Evolutionary conservation across 2,888 invertebrate species (phyloP).

Genomic region (Ectobius pallidus): DNA sequence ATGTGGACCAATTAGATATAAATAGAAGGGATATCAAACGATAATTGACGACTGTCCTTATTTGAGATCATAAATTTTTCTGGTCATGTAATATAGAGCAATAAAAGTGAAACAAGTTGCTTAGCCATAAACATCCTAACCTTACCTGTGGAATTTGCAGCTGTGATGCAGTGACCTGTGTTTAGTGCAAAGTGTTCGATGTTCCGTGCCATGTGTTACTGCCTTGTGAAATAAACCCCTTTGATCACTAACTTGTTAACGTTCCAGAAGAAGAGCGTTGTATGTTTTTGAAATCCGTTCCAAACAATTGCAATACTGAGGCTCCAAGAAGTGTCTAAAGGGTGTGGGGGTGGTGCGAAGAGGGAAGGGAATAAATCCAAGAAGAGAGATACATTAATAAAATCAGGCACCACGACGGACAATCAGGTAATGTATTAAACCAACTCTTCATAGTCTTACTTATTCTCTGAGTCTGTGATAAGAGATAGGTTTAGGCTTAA

Average conservation of each 20-base stretch:
- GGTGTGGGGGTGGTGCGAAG: conserved; percentile 65
- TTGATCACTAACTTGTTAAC: neutral
- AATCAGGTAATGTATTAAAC: conserved; percentile 24
- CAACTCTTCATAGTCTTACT: too few species aligned
- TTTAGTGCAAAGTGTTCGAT: neutral
- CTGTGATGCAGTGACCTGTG: conserved; percentile 4
- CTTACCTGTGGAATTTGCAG: neutral
- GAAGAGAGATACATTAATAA: conserved; percentile 8
- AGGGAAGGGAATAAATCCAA: conserved; percentile 53
- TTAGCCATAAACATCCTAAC: neutral
- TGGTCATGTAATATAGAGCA: too few species aligned
- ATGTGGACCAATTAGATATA: too few species aligned
- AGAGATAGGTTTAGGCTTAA: too few species aligned
- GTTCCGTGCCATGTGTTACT: neutral
- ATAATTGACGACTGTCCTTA: too few species aligned
- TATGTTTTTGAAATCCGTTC: neutral
- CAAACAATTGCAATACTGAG: conserved; percentile 61
- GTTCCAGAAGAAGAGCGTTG: neutral
- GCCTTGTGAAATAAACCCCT: conserved; percentile 4
- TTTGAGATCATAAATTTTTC: too few species aligned
- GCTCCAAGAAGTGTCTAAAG: conserved; percentile 67
- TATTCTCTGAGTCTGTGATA: too few species aligned
- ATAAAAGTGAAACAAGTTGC: too few species aligned
- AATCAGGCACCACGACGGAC: conserved; percentile 24
- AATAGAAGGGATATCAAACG: too few species aligned